Base-by-base conservation (phyloP, 2,113 vertebrate genomes). In the Holacanthus passer region DNA sequence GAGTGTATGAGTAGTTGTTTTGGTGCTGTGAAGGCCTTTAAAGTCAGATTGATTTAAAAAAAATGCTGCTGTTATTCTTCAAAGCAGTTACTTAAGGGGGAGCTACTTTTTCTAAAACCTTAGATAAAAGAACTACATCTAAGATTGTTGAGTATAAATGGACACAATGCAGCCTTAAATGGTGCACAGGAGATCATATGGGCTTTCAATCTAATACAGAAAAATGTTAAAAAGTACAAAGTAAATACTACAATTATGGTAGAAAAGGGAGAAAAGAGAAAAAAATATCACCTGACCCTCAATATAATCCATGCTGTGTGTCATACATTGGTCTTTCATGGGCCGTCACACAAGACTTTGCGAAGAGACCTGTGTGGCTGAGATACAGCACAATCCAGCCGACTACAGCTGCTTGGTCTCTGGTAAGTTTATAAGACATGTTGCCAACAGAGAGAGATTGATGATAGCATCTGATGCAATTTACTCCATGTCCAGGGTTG, bases 401-500 rank as follows among this genome's bases (percentile, higher is more conserved):
- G 43, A 68, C 80, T 64, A 55, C 84, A 74, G 74, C 89, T 85
- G 71, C 82, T 77, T 19, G 59, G 77, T 45, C 84, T 82, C 75
- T 29, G 39, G 50, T 56, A 66, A 56, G 81, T 89, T 89, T 89
- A 71, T 73, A 87, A 88, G 87, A 90, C 89, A 79, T 79, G 81
- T 74, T 89, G 80, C 86, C 88, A 80, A 71, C 88, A 91, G 85
- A 91, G 86, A 88, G 88, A 90, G 92, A 91, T 88, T 89, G 87
- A 92, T 88, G 93, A 94, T 93, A 91, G 85, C 89, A 91, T 91
- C 94, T 90, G 81, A 90, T 89, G 90, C 87, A 93, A 94, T 93
- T 92, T 93, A 88, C 77, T 89, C 70, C 65, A 74, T 85, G 87
- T 92, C 89, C 87, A 84, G 81, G 72, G 82, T 84, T 87, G 84